phyloP scores from a whole-genome alignment of 2,113 vertebrate species.

The Marmota monax region DNA sequence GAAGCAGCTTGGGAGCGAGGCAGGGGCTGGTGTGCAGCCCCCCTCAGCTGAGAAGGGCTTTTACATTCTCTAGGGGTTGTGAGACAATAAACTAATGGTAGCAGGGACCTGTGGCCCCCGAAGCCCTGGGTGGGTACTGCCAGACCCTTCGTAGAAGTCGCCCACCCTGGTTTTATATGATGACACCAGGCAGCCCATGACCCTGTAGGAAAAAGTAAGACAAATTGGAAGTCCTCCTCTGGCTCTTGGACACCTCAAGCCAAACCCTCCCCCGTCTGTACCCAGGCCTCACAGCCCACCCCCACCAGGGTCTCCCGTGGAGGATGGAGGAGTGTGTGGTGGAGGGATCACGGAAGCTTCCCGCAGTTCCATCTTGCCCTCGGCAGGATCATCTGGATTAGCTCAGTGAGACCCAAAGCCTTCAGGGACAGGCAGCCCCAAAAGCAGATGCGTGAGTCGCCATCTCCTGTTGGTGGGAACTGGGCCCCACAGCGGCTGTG shows the following conservation, averaged over 20 bases:
- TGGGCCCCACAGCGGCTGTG: background rate
- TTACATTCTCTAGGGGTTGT: background rate
- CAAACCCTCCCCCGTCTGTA: background rate
- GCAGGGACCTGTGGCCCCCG: background rate
- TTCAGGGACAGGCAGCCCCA: fast-evolving
- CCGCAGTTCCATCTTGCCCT: no score
- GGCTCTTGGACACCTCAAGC: background rate
- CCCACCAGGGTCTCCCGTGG: background rate
- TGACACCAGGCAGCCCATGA: background rate
- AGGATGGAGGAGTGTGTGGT: no score
- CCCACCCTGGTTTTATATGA: background rate
- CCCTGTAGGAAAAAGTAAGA: background rate
- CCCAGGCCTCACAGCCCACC: background rate
- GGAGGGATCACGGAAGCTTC: background rate
- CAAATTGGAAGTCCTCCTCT: background rate
- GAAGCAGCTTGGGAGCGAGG: background rate
- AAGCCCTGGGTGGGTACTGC: background rate
- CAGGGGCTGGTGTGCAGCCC: fast-evolving
- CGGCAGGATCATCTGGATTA: background rate
- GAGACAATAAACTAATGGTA: background rate
- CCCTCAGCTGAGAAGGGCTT: background rate
- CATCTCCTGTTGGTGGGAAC: background rate
- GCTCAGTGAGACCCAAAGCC: background rate
- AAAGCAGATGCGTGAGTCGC: background rate
- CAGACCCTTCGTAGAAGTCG: background rate